Evolutionary conservation across 1,140 invertebrate genomes (phyloP).

Genomic region (Neodiprion fabricii): DNA sequence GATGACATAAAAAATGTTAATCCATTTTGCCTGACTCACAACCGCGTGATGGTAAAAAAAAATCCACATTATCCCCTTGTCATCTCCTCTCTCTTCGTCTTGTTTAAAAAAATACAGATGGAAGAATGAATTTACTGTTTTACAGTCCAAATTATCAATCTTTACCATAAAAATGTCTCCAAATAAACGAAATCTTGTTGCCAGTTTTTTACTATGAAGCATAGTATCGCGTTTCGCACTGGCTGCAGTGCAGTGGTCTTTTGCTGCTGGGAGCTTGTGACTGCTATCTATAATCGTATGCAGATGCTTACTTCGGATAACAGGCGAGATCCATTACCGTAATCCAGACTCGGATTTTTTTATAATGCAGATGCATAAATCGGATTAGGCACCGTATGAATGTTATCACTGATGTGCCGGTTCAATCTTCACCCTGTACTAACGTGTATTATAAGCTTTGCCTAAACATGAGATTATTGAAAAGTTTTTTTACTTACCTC

Average conservation of each 20-base stretch:
- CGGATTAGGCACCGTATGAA: not conserved
- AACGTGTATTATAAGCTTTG: no score
- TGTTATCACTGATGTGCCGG: not conserved
- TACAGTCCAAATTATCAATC: no score
- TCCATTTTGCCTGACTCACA: not conserved
- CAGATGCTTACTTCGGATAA: not conserved
- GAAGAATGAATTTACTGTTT: no score
- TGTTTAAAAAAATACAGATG: no score
- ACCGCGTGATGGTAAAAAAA: not conserved
- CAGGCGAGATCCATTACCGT: constrained; percentile 6
- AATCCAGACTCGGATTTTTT: constrained; percentile 1
- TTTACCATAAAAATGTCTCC: no score
- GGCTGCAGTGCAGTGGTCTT: not conserved
- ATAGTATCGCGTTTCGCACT: not conserved
- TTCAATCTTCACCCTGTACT: not conserved
- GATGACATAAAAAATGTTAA: no score
- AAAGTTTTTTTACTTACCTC: no score
- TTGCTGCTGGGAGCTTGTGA: not conserved
- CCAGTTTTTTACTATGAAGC: no score
- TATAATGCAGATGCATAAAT: constrained; percentile 5
- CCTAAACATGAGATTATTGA: no score
- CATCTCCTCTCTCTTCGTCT: no score
- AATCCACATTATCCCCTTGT: not conserved
- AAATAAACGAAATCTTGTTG: no score
- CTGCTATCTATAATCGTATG: not conserved